Evolutionary conservation across 2,797 vertebrate species (phyloP).

Genomic region (Lophotriccus pileatus): DNA sequence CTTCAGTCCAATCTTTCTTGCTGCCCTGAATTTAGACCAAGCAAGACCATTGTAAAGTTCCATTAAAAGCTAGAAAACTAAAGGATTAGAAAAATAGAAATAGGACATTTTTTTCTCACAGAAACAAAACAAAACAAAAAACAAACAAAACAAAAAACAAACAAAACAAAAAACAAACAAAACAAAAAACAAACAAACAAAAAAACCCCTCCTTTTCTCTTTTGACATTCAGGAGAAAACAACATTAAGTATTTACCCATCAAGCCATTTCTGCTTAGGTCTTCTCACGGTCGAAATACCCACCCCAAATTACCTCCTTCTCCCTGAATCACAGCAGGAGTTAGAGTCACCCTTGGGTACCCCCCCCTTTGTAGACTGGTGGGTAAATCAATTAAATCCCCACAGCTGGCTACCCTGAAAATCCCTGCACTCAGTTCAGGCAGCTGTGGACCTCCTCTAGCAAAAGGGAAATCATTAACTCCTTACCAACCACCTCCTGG

Average conservation of each 20-base stretch:
- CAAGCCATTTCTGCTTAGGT: not conserved
- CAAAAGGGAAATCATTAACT: slow-evolving; percentile 37
- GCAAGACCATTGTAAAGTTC: not conserved
- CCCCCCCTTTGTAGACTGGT: not conserved
- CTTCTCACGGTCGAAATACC: not conserved
- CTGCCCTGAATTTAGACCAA: not conserved
- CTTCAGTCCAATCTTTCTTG: not conserved
- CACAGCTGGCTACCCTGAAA: slow-evolving; percentile 62
- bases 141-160: rapidly evolving
- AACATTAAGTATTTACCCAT: not conserved
- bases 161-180: too few species aligned
- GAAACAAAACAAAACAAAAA: not conserved
- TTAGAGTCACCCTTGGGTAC: not conserved
- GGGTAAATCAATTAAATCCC: slow-evolving; percentile 56
- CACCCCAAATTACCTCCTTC: not conserved
- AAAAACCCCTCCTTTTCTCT: not conserved
- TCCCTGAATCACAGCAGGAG: not conserved
- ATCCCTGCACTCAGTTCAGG: slow-evolving; percentile 25
- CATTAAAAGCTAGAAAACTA: not conserved
- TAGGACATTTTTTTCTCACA: not conserved
- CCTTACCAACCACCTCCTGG: not conserved
- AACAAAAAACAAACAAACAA: too few species aligned
- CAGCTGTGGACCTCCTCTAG: slow-evolving; percentile 54
- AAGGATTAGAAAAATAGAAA: not conserved
- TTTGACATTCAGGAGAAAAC: not conserved